phyloP scores from a whole-genome alignment of 1,140 invertebrate genomes.

The Meloidogyne exigua region DNA sequence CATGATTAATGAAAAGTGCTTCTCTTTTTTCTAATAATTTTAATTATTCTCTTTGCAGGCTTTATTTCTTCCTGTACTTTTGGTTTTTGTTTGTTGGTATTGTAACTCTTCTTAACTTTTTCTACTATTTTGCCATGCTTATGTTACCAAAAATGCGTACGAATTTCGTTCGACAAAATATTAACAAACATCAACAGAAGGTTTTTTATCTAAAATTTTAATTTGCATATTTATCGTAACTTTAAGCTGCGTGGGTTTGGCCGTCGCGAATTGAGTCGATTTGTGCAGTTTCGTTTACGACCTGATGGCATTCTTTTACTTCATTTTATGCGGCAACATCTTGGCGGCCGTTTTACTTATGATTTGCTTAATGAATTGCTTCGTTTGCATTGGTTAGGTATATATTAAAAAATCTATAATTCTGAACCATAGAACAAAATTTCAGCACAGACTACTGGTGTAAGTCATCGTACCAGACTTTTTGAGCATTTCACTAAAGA shows the following conservation, averaged over 20 bases:
- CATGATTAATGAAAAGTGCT: constrained; percentile 60
- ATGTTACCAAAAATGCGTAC: constrained; percentile 40
- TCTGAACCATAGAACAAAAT: too few species aligned
- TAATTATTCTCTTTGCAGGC: neutral
- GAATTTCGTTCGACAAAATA: constrained; percentile 38
- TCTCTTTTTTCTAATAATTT: neutral
- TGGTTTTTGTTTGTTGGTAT: constrained; percentile 56
- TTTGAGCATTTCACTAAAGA: too few species aligned
- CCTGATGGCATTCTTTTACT: constrained; percentile 49
- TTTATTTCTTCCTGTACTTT: constrained; percentile 60
- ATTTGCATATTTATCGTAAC: too few species aligned
- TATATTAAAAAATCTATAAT: too few species aligned
- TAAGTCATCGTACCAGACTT: neutral
- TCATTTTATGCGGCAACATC: constrained; percentile 55
- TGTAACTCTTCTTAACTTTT: constrained; percentile 52
- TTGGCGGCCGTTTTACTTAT: constrained; percentile 54
- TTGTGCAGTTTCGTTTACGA: constrained; percentile 41
- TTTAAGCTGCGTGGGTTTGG: constrained; percentile 37
- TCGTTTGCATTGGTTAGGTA: constrained; percentile 37
- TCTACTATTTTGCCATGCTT: constrained; percentile 54
- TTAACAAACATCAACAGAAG: constrained; percentile 41
- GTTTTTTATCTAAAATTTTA: constrained; percentile 10
- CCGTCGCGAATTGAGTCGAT: constrained; percentile 35
- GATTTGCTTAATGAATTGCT: constrained; percentile 48
- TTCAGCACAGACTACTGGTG: neutral